These are phyloP conservation scores for Euura saliciscinereae DNA, from an alignment of 1,140 invertebrate genomes.

Conservation along the genomic window DNA sequence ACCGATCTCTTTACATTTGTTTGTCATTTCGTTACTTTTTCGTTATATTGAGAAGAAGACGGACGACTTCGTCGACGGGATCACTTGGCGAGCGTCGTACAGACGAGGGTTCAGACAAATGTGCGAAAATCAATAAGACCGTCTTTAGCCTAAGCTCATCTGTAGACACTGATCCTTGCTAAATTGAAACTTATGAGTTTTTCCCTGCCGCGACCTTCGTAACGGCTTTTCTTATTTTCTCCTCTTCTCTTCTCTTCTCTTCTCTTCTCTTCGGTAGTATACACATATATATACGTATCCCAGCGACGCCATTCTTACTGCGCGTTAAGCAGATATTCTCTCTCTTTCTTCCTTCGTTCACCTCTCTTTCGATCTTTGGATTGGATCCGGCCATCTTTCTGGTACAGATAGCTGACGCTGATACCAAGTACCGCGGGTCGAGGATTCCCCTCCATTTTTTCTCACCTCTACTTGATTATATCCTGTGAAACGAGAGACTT, in stretches of 20 bases:
- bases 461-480: not conserved
- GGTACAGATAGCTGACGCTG: not conserved
- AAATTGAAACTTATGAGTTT: conserved; percentile 63
- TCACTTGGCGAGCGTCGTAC: too few species aligned
- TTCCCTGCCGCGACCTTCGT: conserved; percentile 20
- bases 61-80: too few species aligned
- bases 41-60: too few species aligned
- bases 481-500: not conserved
- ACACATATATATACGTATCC: not conserved
- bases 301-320: conserved; percentile 43
- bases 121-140: conserved; percentile 43
- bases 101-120: conserved; percentile 18
- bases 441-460: not conserved
- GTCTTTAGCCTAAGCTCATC: conserved; percentile 33
- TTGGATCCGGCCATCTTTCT: not conserved
- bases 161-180: conserved; percentile 54
- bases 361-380: not conserved
- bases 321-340: conserved; percentile 41
- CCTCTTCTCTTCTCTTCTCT: conserved; percentile 17
- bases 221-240: conserved; percentile 16
- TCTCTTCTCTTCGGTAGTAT: conserved; percentile 18
- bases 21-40: too few species aligned
- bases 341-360: conserved; percentile 24
- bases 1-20: too few species aligned
- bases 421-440: not conserved